These are phyloP conservation scores for Enteromius treurensis DNA, from an alignment of 2,797 vertebrate genomes.

Conservation along the genomic window DNA sequence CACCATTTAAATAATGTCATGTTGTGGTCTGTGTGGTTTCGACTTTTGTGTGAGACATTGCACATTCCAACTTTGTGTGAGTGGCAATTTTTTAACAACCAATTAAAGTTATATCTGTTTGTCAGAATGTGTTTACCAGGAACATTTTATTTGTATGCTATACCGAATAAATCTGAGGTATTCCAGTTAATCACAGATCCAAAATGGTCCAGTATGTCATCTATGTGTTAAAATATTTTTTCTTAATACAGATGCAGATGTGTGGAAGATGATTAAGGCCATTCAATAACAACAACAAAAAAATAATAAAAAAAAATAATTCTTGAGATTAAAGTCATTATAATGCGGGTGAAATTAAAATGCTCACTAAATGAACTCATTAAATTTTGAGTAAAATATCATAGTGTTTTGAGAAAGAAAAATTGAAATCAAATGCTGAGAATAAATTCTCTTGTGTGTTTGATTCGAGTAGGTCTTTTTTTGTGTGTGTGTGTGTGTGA, in stretches of 20 bases:
- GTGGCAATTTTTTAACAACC: not conserved
- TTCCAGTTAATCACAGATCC: not conserved
- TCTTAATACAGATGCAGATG: not conserved
- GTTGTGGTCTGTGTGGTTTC: constrained; percentile 6
- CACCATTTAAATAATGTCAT: constrained; percentile 4
- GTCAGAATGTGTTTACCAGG: not conserved
- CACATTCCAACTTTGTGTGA: not conserved
- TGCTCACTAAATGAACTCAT: too few relatives aligned
- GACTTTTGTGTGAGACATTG: not conserved
- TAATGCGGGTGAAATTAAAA: not conserved
- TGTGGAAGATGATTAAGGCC: not conserved
- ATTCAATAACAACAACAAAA: not conserved
- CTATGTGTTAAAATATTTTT: not conserved
- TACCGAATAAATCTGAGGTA: not conserved
- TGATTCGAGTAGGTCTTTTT: not conserved
- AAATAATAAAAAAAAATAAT: too few relatives aligned
- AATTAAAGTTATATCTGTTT: not conserved
- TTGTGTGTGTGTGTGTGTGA: not conserved
- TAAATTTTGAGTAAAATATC: too few relatives aligned
- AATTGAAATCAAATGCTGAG: too few relatives aligned
- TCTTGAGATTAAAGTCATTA: not conserved
- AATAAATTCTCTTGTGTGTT: not conserved
- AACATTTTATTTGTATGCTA: not conserved
- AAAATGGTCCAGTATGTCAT: not conserved
- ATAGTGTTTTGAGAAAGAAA: not conserved